phyloP scores from a whole-genome alignment of 2,797 vertebrate genomes.

The Cirrhinus molitorella region DNA sequence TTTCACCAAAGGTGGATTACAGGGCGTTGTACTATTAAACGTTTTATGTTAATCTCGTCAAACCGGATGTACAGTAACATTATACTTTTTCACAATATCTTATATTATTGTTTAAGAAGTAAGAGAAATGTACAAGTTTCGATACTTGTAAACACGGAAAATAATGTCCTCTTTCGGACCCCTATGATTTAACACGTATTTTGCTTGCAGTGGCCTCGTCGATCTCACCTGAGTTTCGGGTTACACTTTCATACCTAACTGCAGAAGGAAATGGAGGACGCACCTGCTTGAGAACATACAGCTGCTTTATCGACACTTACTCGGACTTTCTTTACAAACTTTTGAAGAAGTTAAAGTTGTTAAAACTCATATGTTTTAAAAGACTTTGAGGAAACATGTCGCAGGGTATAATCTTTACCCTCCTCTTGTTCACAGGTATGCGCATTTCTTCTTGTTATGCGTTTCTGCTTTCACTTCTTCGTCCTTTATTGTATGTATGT shows the following conservation, averaged over 20 bases:
- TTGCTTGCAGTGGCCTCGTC: neutral
- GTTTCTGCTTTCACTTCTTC: neutral
- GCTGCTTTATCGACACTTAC: neutral
- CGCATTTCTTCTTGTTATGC: neutral
- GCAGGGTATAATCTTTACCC: slow-evolving; percentile 66
- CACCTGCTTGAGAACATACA: slow-evolving; percentile 66
- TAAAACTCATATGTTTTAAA: slow-evolving; percentile 15
- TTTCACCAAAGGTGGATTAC: neutral
- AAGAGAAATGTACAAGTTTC: neutral
- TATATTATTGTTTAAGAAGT: neutral
- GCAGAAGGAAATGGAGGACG: slow-evolving; percentile 72
- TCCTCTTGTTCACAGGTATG: slow-evolving; percentile 78
- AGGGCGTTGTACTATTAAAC: slow-evolving; percentile 46
- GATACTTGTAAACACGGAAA: neutral
- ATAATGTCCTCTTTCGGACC: neutral
- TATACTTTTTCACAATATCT: neutral
- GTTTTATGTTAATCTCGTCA: neutral
- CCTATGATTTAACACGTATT: slow-evolving; percentile 6
- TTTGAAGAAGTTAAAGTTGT: neutral
- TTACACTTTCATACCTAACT: slow-evolving; percentile 31
- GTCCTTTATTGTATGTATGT: neutral
- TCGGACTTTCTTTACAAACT: neutral
- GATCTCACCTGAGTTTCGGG: slow-evolving; percentile 62
- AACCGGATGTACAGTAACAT: neutral
- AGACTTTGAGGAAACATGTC: slow-evolving; percentile 66